phyloP scores from a whole-genome alignment of 2,797 vertebrate species.

The Alca torda region DNA sequence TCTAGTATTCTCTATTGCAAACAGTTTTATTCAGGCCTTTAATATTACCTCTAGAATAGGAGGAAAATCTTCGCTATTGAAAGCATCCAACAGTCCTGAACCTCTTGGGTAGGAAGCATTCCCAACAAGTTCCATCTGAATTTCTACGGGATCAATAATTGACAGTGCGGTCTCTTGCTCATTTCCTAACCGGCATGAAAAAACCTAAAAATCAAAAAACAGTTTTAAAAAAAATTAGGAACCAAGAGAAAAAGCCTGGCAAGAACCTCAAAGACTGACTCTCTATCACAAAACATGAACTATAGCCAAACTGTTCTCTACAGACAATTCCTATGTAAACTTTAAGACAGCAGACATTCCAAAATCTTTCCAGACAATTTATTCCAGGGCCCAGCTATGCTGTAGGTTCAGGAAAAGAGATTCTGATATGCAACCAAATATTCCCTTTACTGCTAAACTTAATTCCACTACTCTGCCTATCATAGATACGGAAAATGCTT shows the following conservation, averaged over 20 bases:
- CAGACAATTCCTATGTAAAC: not conserved
- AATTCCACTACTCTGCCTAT: not conserved
- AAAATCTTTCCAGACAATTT: not conserved
- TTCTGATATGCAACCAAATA: not conserved
- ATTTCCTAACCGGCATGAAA: constrained; percentile 92
- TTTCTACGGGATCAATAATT: constrained; percentile 94
- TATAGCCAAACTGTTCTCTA: not conserved
- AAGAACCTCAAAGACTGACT: not conserved
- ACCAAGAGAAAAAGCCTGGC: not conserved
- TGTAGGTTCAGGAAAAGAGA: not conserved
- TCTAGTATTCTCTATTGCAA: not conserved
- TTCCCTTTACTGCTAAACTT: not conserved
- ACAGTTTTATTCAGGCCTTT: not conserved
- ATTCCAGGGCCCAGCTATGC: not conserved
- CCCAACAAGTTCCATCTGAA: constrained; percentile 93
- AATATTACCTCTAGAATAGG: constrained; percentile 90
- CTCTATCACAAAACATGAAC: not conserved
- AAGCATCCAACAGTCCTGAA: constrained; percentile 93
- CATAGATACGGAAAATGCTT: rapidly evolving
- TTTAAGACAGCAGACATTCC: not conserved
- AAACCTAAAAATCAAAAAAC: constrained; percentile 82
- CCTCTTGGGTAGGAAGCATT: constrained; percentile 92
- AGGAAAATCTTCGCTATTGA: constrained; percentile 95
- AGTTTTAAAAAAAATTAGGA: not conserved
- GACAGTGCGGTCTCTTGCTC: constrained; percentile 95